Evolutionary conservation across 2,797 vertebrate species (phyloP).

Genomic region (Tenualosa thibaudeaui): DNA sequence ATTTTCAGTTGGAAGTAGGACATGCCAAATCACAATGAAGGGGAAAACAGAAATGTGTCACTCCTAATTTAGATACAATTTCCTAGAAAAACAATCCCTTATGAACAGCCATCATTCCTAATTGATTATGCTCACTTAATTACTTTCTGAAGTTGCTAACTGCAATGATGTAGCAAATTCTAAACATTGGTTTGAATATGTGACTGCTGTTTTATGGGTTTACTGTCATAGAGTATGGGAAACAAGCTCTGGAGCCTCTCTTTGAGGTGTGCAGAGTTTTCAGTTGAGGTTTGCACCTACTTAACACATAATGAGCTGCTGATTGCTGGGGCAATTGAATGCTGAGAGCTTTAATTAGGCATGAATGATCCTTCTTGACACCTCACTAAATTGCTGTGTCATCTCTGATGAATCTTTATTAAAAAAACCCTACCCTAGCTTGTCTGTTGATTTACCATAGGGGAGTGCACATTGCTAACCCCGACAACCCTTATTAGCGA

Average conservation of each 20-base stretch:
- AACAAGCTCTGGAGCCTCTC: neutral
- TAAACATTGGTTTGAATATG: neutral
- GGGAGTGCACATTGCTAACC: neutral
- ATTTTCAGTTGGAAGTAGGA: neutral
- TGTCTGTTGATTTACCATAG: conserved; percentile 24
- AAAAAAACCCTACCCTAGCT: neutral
- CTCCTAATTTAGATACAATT: neutral
- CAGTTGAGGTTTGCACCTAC: conserved; percentile 24
- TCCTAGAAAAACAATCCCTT: neutral
- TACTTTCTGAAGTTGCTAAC: neutral
- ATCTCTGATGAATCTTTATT: conserved; percentile 28
- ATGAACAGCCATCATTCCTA: neutral
- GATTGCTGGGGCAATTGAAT: conserved; percentile 36
- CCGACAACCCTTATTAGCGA: neutral
- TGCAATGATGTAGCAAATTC: neutral
- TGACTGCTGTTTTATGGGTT: neutral
- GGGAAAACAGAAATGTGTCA: neutral
- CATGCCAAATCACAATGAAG: neutral
- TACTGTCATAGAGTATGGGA: neutral
- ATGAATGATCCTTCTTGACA: conserved; percentile 29
- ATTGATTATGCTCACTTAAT: neutral
- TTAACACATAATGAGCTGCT: conserved; percentile 41
- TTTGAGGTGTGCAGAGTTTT: conserved; percentile 26
- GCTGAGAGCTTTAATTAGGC: conserved; percentile 43
- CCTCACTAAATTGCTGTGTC: conserved; percentile 34